Evolutionary conservation across 2,113 vertebrate species (phyloP), one percentile per base, ranked within the genome.

Genomic region (Beaufortia kweichowensis): DNA sequence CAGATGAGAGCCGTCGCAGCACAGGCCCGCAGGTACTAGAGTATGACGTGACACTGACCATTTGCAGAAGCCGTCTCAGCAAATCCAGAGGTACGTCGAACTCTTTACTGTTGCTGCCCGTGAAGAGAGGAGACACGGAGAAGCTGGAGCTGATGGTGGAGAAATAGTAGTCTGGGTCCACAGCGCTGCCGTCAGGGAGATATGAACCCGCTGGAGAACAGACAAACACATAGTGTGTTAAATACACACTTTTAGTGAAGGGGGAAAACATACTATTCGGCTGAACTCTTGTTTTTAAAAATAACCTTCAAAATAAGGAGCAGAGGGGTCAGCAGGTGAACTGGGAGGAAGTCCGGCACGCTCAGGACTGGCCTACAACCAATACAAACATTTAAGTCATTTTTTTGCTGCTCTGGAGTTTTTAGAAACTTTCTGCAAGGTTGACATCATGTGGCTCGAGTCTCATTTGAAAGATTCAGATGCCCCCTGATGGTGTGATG

Each of bases 141-240:
- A 99, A 99, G 81, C 97, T 98, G 84, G 97, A 98, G 82, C 95
- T 98, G 88, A 97, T 93, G 24, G 93, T 96, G 83, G 92, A 95
- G 86, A 99, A 98, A 86, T 98, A 98, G 85, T 97, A 98, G 60
- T 96, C 92, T 0, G 97, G 95, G 75, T 98, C 96, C 78, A 96
- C 78, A 0, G 95, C 81, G 23, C 93, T 95, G 53, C 96, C 96
- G 14, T 99, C 96, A 0, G 95, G 95, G 15, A 98, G 88, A 82
- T 95, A 97, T 0, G 97, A 95, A 9, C 93, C 97, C 11, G 78
- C 96, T 79, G 11, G 14, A 23, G 48, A 4, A 35, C n/a, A 17
- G 11, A 67, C 10, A 9, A 21, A 9, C 7, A 39, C 10, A 39
- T 33, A 3, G 31, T 3, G 31, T 33, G 3, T 33, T 33, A 39